A percentile compares a stretch with the other conserved stretches of the same genome.
Evolutionary conservation across 2,797 vertebrate genomes (phyloP).

Genomic region (Acanthis flammea): DNA sequence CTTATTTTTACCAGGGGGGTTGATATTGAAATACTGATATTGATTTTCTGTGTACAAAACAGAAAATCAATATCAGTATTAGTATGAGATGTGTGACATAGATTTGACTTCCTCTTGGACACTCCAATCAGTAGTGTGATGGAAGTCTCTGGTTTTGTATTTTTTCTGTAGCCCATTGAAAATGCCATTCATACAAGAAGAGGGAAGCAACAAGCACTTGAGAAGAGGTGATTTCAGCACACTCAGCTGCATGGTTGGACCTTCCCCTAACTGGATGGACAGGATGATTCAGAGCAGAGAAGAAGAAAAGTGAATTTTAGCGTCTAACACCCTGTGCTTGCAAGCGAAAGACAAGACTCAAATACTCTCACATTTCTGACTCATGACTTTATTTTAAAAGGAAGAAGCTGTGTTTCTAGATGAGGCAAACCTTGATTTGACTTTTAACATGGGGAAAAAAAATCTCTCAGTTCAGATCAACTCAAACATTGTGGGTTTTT

Average conservation of each 20-base stretch:
- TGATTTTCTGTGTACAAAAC: neutral
- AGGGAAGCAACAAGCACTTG: neutral
- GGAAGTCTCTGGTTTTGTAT: neutral
- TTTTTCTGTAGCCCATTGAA: neutral
- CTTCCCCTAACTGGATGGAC: neutral
- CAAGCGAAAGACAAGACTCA: neutral
- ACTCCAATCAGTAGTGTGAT: neutral
- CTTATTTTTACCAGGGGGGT: fast-evolving
- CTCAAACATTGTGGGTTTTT: neutral
- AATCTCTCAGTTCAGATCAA: neutral
- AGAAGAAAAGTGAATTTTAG: neutral
- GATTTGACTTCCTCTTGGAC: neutral
- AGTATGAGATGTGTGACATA: no score
- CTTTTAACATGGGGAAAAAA: neutral
- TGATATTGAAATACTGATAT: neutral
- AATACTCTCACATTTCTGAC: neutral
- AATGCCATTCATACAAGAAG: neutral
- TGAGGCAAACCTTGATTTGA: neutral
- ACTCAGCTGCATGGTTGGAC: fast-evolving
- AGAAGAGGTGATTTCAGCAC: neutral
- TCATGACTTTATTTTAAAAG: neutral
- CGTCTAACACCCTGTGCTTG: neutral
- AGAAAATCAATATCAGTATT: no score
- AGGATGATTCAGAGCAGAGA: neutral
- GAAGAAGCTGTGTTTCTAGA: neutral